Evolutionary conservation across 1,140 invertebrate genomes (phyloP).

Genomic region (Drosophila ogumai): DNA sequence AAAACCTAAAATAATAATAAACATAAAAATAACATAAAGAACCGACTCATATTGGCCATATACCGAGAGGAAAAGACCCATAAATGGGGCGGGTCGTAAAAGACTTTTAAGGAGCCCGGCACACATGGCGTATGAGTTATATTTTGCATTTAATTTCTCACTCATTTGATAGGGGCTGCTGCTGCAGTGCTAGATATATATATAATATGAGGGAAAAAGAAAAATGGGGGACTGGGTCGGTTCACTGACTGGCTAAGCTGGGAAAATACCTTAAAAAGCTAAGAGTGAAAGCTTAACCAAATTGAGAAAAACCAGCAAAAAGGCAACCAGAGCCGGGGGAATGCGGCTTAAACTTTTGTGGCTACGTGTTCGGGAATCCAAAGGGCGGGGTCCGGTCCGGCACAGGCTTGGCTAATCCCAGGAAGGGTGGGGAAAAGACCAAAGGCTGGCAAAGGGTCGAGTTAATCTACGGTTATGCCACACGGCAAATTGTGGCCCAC

Average conservation of each 20-base stretch:
- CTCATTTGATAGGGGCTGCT: conserved; percentile 11
- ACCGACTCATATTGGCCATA: conserved; percentile 28
- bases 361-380: conserved; percentile 34
- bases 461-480: conserved; percentile 62
- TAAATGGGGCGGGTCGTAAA: conserved; percentile 35
- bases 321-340: conserved; percentile 2
- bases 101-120: conserved; percentile 16
- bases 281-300: conserved; percentile 56
- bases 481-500: conserved; percentile 35
- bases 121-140: conserved; percentile 51
- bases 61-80: conserved; percentile 11
- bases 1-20: conserved; percentile 51
- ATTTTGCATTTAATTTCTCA: conserved; percentile 43
- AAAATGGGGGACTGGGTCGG: not conserved
- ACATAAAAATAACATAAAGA: conserved; percentile 47
- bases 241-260: conserved; percentile 39
- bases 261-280: conserved; percentile 54
- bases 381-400: not conserved
- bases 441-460: conserved; percentile 64
- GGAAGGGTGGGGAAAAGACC: not conserved
- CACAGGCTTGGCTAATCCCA: conserved; percentile 43
- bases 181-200: not conserved
- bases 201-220: not conserved
- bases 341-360: conserved; percentile 40
- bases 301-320: conserved; percentile 32